Percentiles rank a stretch among this genome's conserved stretches.
These are phyloP conservation scores for Platycheirus rosarum DNA, from an alignment of 2,888 invertebrate species.

Conservation along the genomic window DNA sequence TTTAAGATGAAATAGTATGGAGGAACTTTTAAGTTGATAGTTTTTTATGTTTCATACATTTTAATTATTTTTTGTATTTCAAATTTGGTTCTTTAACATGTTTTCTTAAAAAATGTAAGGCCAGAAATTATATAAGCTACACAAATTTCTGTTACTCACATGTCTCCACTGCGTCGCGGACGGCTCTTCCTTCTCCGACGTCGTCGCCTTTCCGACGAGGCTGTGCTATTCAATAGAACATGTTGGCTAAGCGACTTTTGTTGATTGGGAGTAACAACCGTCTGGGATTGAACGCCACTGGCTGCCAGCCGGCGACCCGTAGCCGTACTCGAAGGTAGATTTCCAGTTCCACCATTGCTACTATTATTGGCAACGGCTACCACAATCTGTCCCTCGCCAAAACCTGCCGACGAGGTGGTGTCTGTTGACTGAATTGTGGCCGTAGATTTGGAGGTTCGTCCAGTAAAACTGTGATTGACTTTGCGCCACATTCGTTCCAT, in stretches of 20 bases:
- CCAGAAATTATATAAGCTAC: too few species aligned
- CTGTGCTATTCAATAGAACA: constrained; percentile 80
- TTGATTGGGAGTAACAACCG: constrained; percentile 67
- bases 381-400: constrained; percentile 80
- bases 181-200: constrained; percentile 81
- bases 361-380: constrained; percentile 78
- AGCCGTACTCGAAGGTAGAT: constrained; percentile 79
- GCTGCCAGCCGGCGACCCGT: constrained; percentile 81
- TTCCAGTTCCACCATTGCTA: constrained; percentile 43
- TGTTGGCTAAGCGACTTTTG: constrained; percentile 81
- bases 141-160: constrained; percentile 76
- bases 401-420: constrained; percentile 81
- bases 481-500: constrained; percentile 83
- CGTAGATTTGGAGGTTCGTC: constrained; percentile 77
- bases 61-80: too few species aligned
- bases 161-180: constrained; percentile 80
- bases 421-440: constrained; percentile 79
- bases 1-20: too few species aligned
- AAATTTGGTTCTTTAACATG: too few species aligned
- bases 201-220: constrained; percentile 81
- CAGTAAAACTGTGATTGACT: constrained; percentile 82
- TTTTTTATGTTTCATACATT: too few species aligned
- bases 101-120: too few species aligned
- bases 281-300: constrained; percentile 76
- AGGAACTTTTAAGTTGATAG: too few species aligned